Evolutionary conservation across 2,888 invertebrate genomes (phyloP), one percentile per base, ranked within the genome.

Genomic region (Thymelicus lineola): DNA sequence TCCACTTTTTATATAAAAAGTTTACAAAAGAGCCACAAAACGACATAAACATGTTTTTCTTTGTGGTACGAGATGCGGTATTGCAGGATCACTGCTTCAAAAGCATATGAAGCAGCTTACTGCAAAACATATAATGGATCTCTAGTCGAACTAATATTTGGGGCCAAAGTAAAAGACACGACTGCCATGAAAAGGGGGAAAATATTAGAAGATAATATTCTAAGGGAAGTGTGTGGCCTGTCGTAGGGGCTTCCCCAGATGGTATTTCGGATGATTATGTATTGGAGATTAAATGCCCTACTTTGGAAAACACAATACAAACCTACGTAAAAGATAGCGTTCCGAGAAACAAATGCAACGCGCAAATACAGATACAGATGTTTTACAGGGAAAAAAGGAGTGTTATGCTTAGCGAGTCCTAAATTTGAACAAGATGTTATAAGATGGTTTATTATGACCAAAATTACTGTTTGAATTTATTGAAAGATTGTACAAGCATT

Each of bases 211-310:
- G 20, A 20, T 20, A 20, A 20, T 20, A 20, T 20, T 20, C 3
- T 20, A 3, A 20, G 20, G 20, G 20, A 20, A 20, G 20, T 20
- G 1, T 20, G 20, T 71, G 70, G 71, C 73, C 73, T 38, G 42
- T 70, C 48, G 20, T 74, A 55, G 74, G 72, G 46, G 69, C 72
- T 15, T 72, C 72, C 53, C 74, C 72, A 15, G 72, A 71, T 57
- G 72, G 74, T 20, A 48, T 72, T 53, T 72, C 72, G 57, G 57
- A 66, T 53, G 67, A 69, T 20, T 64, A 28, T 64, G 69, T 72
- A 60, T 50, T 74, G 53, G 74, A 72, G 71, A 58, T 71, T 59
- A 73, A 71, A 53, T 73, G 71, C 66, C 71, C 42, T 5, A 15
- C 70, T 12, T 35, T 17, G 50, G 66, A 71, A 57, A 70, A 63